A percentile compares a stretch with the other conserved stretches of the same genome.
These are phyloP conservation scores for Echinarachnius parma DNA, from an alignment of 53 echinoderm and acorn worm genomes.

Conservation along the genomic window DNA sequence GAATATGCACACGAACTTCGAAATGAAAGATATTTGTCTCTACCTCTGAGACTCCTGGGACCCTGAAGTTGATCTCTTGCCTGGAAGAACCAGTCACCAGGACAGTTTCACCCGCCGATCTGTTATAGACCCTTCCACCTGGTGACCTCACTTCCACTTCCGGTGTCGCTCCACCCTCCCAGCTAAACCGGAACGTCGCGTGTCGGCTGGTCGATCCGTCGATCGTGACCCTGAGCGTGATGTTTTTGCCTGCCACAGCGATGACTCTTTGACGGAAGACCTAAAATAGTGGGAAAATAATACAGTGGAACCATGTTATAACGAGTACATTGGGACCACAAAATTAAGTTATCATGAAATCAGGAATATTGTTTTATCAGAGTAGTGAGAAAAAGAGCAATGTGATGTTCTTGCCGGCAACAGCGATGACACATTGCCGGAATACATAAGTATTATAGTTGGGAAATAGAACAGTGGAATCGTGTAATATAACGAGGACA, in stretches of 20 bases:
- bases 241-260: neutral
- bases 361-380: too few species aligned
- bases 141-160: neutral
- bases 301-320: neutral
- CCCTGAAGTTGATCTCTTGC: slow-evolving; percentile 6
- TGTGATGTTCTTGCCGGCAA: too few species aligned
- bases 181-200: slow-evolving; percentile 17
- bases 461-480: too few species aligned
- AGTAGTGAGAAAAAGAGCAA: too few species aligned
- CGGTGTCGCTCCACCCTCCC: neutral
- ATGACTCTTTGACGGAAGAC: slow-evolving; percentile 9
- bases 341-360: too few species aligned
- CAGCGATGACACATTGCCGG: too few species aligned
- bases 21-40: too few species aligned
- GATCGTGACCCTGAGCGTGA: slow-evolving; percentile 3
- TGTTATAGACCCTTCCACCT: neutral
- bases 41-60: too few species aligned
- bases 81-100: neutral
- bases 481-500: too few species aligned
- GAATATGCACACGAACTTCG: too few species aligned
- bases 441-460: too few species aligned
- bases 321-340: neutral
- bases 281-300: neutral
- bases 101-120: neutral
- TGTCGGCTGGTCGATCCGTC: slow-evolving; percentile 17